Conservation (phyloP, 2,888 invertebrate species). For the Crossocerus cetratus region DNA sequence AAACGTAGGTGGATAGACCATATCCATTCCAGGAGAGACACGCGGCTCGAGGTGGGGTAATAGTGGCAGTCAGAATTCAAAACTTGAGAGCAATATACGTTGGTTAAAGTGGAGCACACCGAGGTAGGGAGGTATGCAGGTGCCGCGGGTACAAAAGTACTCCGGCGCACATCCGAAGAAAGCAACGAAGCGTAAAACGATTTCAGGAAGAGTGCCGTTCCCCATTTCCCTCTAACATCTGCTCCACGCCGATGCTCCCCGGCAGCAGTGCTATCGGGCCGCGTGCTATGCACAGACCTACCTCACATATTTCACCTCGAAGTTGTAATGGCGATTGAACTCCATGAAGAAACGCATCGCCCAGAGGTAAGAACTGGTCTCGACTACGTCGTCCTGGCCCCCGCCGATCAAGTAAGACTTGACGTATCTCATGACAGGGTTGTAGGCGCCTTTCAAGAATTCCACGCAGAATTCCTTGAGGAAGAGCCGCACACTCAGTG, state of each 20-base stretch:
- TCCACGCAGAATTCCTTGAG: slow-evolving; percentile 96
- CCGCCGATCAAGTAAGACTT: slow-evolving; percentile 86
- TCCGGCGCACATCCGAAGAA: slow-evolving; percentile 35
- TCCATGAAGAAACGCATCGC: slow-evolving; percentile 97
- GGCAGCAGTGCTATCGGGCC: neutral
- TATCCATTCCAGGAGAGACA: too few species aligned
- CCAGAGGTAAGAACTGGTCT: slow-evolving; percentile 97
- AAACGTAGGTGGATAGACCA: too few species aligned
- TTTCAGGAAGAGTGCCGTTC: slow-evolving; percentile 57
- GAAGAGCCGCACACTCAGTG: slow-evolving; percentile 92
- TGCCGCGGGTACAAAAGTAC: slow-evolving; percentile 25
- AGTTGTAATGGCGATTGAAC: slow-evolving; percentile 93
- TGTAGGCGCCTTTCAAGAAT: slow-evolving; percentile 94
- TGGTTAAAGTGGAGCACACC: slow-evolving; percentile 28
- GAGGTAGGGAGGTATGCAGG: neutral
- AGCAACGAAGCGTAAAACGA: slow-evolving; percentile 66
- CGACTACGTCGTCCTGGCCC: slow-evolving; percentile 85
- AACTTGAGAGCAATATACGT: slow-evolving; percentile 12
- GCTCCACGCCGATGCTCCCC: neutral
- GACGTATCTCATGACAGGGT: slow-evolving; percentile 92
- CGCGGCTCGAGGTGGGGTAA: neutral
- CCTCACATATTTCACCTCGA: slow-evolving; percentile 93
- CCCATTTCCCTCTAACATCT: slow-evolving; percentile 27
- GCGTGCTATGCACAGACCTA: slow-evolving; percentile 68
- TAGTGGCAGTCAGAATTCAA: slow-evolving; percentile 31